Base-by-base conservation (phyloP, 2,113 vertebrate genomes). In the Eurypyga helias region DNA sequence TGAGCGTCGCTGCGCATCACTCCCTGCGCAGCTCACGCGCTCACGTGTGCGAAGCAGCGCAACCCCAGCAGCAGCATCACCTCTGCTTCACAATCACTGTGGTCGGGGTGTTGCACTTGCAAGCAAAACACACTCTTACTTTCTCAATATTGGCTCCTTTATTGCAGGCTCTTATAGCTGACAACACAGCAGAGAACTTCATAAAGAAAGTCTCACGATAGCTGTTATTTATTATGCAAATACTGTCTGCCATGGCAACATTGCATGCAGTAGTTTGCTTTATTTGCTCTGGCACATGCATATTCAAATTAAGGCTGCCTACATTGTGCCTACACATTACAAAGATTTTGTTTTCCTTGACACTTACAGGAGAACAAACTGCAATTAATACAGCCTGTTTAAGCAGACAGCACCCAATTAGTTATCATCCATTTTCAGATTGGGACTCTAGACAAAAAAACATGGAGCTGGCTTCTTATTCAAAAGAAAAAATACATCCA, bases 331-430 rank as follows among this genome's bases (percentile, higher is more conserved):
- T 96, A 93, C 97, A 97, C 94, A 84, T 97, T 98, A 97, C 96
- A 97, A 98, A 98, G 98, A 98, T 98, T 98, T 98, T 98, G 98
- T 98, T 98, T 98, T 98, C 98, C 97, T 98, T 98, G 97, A 98
- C 98, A 98, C 97, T 98, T 98, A 94, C 73, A 90, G 98, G 95
- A 98, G 98, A 98, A 97, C 97, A 98, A 98, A 98, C 98, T 98
- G 95, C 98, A 98, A 98, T 98, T 98, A 98, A 98, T 98, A 97
- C 70, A 98, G 96, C 95, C 97, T 97, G 96, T 98, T 98, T 98
- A 97, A 98, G 98, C 94, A 97, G 98, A 98, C 98, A 98, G 98
- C 97, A 98, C 93, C 97, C 98, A 98, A 98, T 98, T 98, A 98
- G 97, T 98, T 98, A 98, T 98, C 98, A 98, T 98, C 97, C 97